Base-by-base conservation (phyloP, 2,113 vertebrate genomes). In the Serilophus lunatus region DNA sequence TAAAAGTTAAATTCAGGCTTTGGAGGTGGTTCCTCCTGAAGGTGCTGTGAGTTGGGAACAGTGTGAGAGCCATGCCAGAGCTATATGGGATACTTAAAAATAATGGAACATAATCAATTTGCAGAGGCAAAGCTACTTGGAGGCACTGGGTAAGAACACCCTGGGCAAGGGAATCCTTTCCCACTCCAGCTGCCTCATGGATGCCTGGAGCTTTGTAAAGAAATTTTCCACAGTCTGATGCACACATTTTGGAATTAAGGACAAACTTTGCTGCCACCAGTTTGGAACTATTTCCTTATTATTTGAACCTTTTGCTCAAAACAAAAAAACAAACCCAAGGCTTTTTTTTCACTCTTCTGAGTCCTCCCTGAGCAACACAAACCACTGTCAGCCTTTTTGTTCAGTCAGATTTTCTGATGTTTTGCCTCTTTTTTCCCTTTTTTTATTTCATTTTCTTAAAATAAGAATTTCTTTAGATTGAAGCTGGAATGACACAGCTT, bases 141-240 rank as follows among this genome's bases (percentile, higher is more conserved):
- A 80, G 59, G 20, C 50, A 33, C 35, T 19, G 72, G 54, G 3
- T 35, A 23, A 80, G 45, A 35, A 35, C 76, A 20, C 15, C 2
- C 42, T 35, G 65, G n/a, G 26, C 56, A 59, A n/a, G 42, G 76
- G 76, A 86, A 42, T 59, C 44, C 29, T 75, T 50, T 61, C 79
- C 44, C 38, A 9, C 47, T 86, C 68, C 76, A 71, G 51, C 83
- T 81, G 88, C 68, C 86, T 60, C 0, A 10, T 50, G 60, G 79
- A 5, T 74, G 76, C 92, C 91, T 64, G 65, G 65, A 89, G 69
- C 64, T 87, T 92, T 91, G 63, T 80, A 42, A 71, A 79, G 89
- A 71, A 38, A 64, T 89, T 82, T 92, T 82, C 80, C 36, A 56
- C 86, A 79, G 92, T 88, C 86, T 91, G 84, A 65, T 93, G 91